phyloP scores from a whole-genome alignment of 2,888 invertebrate genomes.

The Dioctria linearis region DNA sequence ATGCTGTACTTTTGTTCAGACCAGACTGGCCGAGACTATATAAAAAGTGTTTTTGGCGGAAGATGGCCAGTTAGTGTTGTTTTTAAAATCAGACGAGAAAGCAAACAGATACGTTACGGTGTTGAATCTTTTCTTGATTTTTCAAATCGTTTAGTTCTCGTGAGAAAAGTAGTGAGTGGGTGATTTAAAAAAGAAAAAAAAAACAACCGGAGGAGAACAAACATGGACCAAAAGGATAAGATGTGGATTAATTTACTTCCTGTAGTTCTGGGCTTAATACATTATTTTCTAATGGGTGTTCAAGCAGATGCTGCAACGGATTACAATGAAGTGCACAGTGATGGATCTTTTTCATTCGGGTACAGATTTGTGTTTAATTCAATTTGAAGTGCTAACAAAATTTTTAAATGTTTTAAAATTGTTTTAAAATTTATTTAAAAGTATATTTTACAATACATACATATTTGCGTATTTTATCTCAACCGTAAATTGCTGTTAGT shows the following conservation, averaged over 20 bases:
- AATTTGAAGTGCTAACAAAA: constrained; percentile 1
- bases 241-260: constrained; percentile 48
- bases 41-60: constrained; percentile 54
- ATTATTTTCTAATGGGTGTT: neutral
- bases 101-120: constrained; percentile 7
- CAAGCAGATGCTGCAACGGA: constrained; percentile 71
- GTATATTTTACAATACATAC: no score
- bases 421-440: no score
- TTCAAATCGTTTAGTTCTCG: neutral
- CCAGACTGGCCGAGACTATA: constrained; percentile 51
- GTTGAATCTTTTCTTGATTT: neutral
- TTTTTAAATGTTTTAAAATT: neutral
- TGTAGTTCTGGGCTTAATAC: constrained; percentile 15
- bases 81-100: constrained; percentile 38
- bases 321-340: constrained; percentile 78
- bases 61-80: constrained; percentile 54
- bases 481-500: no score
- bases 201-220: neutral
- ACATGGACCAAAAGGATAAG: neutral
- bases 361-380: constrained; percentile 62
- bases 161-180: neutral
- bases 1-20: constrained; percentile 20
- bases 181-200: neutral
- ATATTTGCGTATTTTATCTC: no score
- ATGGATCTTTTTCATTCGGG: constrained; percentile 85